Conservation (phyloP, 2,797 vertebrate genomes). For the Rachycentron canadum region DNA sequence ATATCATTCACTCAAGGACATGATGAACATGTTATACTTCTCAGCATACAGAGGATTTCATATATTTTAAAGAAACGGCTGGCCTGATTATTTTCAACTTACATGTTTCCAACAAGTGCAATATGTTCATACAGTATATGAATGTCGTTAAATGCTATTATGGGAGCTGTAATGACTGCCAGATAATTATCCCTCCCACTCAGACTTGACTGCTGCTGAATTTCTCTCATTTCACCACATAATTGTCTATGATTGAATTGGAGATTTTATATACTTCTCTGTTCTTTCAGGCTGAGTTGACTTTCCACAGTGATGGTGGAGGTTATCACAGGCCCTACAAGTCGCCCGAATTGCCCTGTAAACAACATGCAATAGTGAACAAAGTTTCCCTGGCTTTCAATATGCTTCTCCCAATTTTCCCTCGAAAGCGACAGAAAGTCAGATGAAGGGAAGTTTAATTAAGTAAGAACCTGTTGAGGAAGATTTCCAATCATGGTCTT, state of each 20-base stretch:
- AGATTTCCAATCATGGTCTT: slow-evolving; percentile 87
- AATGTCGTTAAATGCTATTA: slow-evolving; percentile 84
- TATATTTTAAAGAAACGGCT: slow-evolving; percentile 61
- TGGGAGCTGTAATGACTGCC: slow-evolving; percentile 84
- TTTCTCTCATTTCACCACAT: slow-evolving; percentile 84
- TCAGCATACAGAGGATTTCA: slow-evolving; percentile 52
- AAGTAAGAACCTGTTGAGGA: slow-evolving; percentile 89
- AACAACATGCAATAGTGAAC: slow-evolving; percentile 77
- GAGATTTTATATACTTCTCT: slow-evolving; percentile 79
- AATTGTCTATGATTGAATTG: slow-evolving; percentile 85
- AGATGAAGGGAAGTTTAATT: slow-evolving; percentile 88
- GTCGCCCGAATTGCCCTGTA: slow-evolving; percentile 72
- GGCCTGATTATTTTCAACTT: slow-evolving; percentile 75
- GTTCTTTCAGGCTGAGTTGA: slow-evolving; percentile 78
- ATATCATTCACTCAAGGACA: slow-evolving; percentile 81
- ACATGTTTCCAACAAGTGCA: slow-evolving; percentile 77
- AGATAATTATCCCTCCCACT: slow-evolving; percentile 85
- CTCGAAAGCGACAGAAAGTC: slow-evolving; percentile 81
- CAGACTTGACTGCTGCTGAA: slow-evolving; percentile 81
- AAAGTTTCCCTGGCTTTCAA: slow-evolving; percentile 78
- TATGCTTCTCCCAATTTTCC: slow-evolving; percentile 78
- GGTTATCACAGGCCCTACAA: slow-evolving; percentile 75
- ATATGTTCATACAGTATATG: slow-evolving; percentile 84
- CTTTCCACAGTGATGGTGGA: slow-evolving; percentile 71
- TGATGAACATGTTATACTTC: slow-evolving; percentile 76